A percentile compares a stretch with the other conserved stretches of the same genome.
Evolutionary conservation across 2,797 vertebrate species (phyloP).

Genomic region (Crax fasciolata): DNA sequence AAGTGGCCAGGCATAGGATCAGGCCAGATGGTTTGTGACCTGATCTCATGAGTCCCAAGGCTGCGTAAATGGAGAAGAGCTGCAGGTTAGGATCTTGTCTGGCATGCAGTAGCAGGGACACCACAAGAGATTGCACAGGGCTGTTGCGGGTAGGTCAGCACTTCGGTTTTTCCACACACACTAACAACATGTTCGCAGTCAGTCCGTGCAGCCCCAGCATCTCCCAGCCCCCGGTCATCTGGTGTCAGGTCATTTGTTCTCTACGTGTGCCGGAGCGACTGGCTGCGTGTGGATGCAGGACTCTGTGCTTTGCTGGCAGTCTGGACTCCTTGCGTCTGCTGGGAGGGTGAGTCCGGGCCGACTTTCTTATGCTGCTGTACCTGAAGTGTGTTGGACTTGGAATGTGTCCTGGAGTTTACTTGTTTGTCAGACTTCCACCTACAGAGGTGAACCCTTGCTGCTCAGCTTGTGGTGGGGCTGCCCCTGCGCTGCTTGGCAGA

Average conservation of each 20-base stretch:
- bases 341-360: not conserved
- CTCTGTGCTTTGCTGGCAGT: not conserved
- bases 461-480: not conserved
- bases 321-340: not conserved
- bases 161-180: not conserved
- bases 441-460: fast-evolving
- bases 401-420: not conserved
- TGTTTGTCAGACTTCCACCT: not conserved
- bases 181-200: not conserved
- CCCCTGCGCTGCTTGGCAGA: not conserved
- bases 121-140: not conserved
- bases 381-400: not conserved
- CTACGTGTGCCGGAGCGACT: not conserved
- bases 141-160: not conserved
- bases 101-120: not conserved
- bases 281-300: not conserved
- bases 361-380: not conserved
- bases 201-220: not conserved
- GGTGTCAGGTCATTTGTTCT: not conserved
- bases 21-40: not conserved
- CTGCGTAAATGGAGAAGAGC: not conserved
- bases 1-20: not conserved
- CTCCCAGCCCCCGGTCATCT: not conserved
- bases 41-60: not conserved
- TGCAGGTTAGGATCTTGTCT: not conserved